Conservation (phyloP, 2,113 vertebrate species). For the Mola mola region DNA sequence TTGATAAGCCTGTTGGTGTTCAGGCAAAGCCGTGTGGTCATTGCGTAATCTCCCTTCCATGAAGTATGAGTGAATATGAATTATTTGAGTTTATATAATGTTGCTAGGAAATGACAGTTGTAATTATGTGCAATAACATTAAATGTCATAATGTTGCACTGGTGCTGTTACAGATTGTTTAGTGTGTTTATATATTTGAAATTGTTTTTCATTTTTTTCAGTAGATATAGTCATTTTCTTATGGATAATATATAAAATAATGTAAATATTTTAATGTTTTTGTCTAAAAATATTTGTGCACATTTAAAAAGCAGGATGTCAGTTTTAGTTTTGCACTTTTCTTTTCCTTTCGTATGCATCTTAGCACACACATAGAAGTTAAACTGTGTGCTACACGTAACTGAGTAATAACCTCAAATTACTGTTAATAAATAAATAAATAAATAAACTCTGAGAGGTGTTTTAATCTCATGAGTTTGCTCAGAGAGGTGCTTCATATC, state of each 20-base stretch:
- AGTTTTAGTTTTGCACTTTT: neutral
- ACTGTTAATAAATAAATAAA: too few relatives aligned
- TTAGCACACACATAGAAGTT: neutral
- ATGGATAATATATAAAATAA: too few relatives aligned
- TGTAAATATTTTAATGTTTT: too few relatives aligned
- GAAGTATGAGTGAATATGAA: slow-evolving; percentile 20
- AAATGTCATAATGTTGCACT: neutral
- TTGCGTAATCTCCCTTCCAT: slow-evolving; percentile 55
- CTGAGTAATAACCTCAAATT: neutral
- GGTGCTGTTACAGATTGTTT: neutral
- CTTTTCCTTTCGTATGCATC: neutral
- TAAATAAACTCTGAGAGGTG: neutral
- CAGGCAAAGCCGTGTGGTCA: slow-evolving; percentile 52
- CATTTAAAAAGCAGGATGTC: neutral
- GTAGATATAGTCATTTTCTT: neutral
- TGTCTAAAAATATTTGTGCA: neutral
- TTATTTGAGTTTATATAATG: too few relatives aligned
- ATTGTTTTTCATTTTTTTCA: neutral
- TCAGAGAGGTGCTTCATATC: slow-evolving; percentile 5
- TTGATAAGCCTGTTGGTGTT: slow-evolving; percentile 63
- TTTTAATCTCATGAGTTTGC: slow-evolving; percentile 10
- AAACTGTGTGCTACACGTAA: neutral
- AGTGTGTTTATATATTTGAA: neutral
- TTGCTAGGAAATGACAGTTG: neutral
- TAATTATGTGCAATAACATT: neutral